Base-by-base conservation (phyloP, 2,113 vertebrate genomes). In the Dolichotis patagonum region DNA sequence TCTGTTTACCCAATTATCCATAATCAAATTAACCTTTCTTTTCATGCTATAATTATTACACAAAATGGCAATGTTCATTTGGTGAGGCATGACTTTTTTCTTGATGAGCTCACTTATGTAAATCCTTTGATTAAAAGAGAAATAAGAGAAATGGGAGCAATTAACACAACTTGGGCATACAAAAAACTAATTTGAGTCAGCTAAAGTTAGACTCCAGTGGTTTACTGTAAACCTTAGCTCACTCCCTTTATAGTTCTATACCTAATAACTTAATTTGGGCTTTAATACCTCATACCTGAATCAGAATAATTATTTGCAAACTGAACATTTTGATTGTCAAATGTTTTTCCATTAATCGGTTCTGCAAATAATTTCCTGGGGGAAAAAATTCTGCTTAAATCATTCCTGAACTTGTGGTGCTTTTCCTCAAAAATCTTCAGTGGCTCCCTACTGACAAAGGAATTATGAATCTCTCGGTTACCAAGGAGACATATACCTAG, bases 111-210 rank as follows among this genome's bases (percentile, higher is more conserved):
- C 86, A 93, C 46, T 65, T n/a, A 58, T 95, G 93, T 89, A 98
- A 98, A 97, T 98, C 90, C 92, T 95, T 84, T 96, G 87, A 92
- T 98, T 97, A 98, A 90, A 90, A 77, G 75, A 97, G 62, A 98
- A 98, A 87, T 73, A 85, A 97, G 82, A 90, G 56, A 96, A 97
- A 82, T 92, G 49, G 84, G 63, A 97, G 73, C 62, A 89, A 97
- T 81, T 96, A 86, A 38, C 71, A 62, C 41, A 97, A 95, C 73
- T 84, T 83, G 54, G 95, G 28, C 9, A 96, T 84, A 85, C 1
- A 28, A 75, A 85, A 54, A 17, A 12, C 58, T 92, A 95, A 56
- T 80, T 81, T 91, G 46, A 96, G 80, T 94, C 65, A 84, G 32
- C 4, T 26, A n/a, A 97, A 30, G n/a, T 91, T 93, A 96, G 10